phyloP scores from a whole-genome alignment of 2,888 invertebrate genomes.

The Polymixis lichenea region DNA sequence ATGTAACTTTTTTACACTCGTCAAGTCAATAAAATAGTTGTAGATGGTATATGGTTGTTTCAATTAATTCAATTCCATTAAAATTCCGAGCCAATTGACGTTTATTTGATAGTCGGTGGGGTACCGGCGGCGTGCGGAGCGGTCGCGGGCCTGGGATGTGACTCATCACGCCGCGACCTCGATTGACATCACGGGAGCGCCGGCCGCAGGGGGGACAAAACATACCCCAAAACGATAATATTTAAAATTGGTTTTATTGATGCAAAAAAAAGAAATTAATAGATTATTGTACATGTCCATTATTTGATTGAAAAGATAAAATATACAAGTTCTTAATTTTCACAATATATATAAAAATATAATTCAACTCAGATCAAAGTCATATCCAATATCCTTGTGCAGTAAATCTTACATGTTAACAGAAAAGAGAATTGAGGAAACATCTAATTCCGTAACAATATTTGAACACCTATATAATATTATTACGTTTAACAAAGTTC shows the following conservation, averaged over 20 bases:
- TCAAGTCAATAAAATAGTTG: constrained; percentile 87
- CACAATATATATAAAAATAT: constrained; percentile 90
- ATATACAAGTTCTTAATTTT: constrained; percentile 89
- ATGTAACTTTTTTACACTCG: constrained; percentile 85
- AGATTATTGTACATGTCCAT: constrained; percentile 90
- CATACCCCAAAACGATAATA: constrained; percentile 80
- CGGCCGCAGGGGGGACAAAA: constrained; percentile 72
- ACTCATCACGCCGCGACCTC: constrained; percentile 74
- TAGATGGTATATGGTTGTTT: constrained; percentile 87
- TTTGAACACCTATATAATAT: constrained; percentile 89
- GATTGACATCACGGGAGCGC: constrained; percentile 70
- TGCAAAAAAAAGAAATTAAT: constrained; percentile 88
- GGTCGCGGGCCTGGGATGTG: constrained; percentile 71
- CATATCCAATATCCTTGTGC: constrained; percentile 90
- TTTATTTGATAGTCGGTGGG: constrained; percentile 79
- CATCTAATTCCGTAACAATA: constrained; percentile 90
- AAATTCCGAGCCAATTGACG: constrained; percentile 86
- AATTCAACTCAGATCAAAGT: constrained; percentile 90
- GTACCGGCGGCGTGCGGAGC: constrained; percentile 65
- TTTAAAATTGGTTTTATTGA: constrained; percentile 90
- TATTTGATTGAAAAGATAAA: constrained; percentile 89
- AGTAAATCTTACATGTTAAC: constrained; percentile 87
- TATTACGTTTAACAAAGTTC: constrained; percentile 88
- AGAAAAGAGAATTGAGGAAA: constrained; percentile 87
- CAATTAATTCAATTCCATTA: constrained; percentile 88